phyloP scores from a whole-genome alignment of 2,113 vertebrate genomes.

The Archilochus colubris region DNA sequence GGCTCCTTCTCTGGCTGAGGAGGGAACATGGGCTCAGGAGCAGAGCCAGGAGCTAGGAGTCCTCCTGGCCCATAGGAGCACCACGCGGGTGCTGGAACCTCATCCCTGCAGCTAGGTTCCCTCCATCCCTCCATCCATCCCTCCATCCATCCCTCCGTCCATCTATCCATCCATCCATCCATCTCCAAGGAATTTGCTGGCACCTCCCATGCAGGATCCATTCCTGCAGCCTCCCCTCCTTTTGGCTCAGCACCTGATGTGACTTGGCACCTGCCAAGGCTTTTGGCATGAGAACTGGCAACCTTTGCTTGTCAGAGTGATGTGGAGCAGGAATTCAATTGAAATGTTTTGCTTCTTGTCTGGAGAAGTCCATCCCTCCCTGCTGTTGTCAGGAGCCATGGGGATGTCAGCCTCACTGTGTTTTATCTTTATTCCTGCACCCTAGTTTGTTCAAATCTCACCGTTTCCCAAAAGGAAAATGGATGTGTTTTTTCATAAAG shows the following conservation, averaged over 20 bases:
- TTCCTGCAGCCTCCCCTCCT: neutral
- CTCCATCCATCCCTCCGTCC: rapidly evolving
- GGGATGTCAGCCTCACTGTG: rapidly evolving
- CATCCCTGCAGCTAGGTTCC: neutral
- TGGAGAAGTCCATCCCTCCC: neutral
- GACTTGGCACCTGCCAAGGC: neutral
- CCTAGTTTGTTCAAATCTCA: neutral
- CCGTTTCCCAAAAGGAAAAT: neutral
- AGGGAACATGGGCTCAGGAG: neutral
- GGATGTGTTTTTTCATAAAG: neutral
- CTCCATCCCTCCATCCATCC: rapidly evolving
- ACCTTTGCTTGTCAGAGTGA: rapidly evolving
- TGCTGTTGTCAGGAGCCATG: neutral
- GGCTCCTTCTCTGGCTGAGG: neutral
- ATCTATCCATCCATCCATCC: rapidly evolving
- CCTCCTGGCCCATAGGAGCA: rapidly evolving
- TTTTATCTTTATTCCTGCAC: neutral
- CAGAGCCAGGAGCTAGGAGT: neutral
- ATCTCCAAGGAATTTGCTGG: neutral
- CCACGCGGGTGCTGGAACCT: neutral
- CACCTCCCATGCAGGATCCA: neutral
- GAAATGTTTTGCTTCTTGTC: neutral
- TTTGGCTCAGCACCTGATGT: neutral
- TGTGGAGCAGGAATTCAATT: neutral
- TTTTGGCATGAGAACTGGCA: neutral